A percentile compares a stretch with the other conserved stretches of the same genome.
phyloP scores from a whole-genome alignment of 2,888 invertebrate species.

The Calephelis perditalis region DNA sequence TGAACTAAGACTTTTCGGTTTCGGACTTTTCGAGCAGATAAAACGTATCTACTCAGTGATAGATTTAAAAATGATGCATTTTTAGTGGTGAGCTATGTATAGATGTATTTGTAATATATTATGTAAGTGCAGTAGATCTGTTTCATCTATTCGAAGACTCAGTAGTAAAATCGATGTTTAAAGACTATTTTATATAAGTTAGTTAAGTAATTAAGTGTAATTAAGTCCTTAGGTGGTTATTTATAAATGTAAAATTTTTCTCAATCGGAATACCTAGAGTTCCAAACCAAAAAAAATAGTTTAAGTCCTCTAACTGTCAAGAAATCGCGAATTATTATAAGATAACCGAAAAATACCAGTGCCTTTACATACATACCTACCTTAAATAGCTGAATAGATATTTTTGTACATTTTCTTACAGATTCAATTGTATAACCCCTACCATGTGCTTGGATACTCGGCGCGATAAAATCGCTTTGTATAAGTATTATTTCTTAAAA shows the following conservation, averaged over 20 bases:
- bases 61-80: conserved; percentile 70
- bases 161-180: conserved; percentile 70
- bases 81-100: conserved; percentile 71
- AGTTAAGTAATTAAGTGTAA: conserved; percentile 47
- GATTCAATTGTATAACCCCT: conserved; percentile 37
- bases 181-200: conserved; percentile 70
- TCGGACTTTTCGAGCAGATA: conserved; percentile 75
- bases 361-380: conserved; percentile 77
- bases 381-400: conserved; percentile 66
- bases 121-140: conserved; percentile 71
- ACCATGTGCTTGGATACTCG: conserved; percentile 25
- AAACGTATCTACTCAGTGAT: conserved; percentile 75
- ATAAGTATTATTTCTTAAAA: conserved; percentile 25
- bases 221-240: conserved; percentile 71
- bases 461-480: conserved; percentile 29
- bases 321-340: conserved; percentile 52
- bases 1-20: conserved; percentile 61
- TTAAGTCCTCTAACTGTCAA: conserved; percentile 50
- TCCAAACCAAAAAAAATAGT: conserved; percentile 63
- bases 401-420: conserved; percentile 69
- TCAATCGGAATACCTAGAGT: conserved; percentile 63
- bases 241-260: conserved; percentile 71
- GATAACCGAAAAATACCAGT: conserved; percentile 62
- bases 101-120: conserved; percentile 58
- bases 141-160: conserved; percentile 77